Conservation (phyloP, 1,140 invertebrate genomes). For the Polyergus mexicanus region DNA sequence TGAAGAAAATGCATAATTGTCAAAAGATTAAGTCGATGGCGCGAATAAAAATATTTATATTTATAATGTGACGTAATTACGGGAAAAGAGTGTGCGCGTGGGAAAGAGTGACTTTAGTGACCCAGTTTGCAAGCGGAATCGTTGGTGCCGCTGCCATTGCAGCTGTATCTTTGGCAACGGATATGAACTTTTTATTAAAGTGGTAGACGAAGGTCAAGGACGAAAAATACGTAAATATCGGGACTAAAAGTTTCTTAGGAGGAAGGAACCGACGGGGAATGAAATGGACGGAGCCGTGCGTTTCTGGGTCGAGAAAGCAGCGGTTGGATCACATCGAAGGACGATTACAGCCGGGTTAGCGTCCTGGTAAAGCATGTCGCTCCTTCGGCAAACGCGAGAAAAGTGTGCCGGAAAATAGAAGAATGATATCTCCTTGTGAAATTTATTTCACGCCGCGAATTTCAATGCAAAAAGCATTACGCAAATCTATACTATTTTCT, state of each 20-base stretch:
- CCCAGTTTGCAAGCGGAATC: conserved; percentile 56
- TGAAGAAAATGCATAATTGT: not conserved
- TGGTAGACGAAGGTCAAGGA: conserved; percentile 65
- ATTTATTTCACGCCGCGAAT: conserved; percentile 35
- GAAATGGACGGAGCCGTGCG: not conserved
- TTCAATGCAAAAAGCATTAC: conserved; percentile 49
- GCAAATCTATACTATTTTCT: not conserved
- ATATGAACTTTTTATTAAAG: conserved; percentile 60
- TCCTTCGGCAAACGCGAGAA: conserved; percentile 37
- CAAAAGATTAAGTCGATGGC: not conserved
- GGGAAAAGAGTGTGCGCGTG: not conserved
- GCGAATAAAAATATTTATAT: conserved; percentile 38
- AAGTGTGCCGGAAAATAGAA: conserved; percentile 20
- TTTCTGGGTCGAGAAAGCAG: conserved; percentile 43
- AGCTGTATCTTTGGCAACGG: conserved; percentile 10
- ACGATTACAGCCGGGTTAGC: conserved; percentile 34
- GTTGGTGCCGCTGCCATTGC: conserved; percentile 6
- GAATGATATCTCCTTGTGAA: conserved; percentile 30
- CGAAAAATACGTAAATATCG: conserved; percentile 66
- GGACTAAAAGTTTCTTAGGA: not conserved
- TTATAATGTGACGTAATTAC: conserved; percentile 29
- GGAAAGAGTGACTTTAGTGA: conserved; percentile 59
- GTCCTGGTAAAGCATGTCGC: not conserved
- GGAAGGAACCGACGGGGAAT: not conserved
- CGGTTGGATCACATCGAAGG: conserved; percentile 27